phyloP scores from a whole-genome alignment of 2,797 vertebrate species.

The Hoplostethus atlanticus region DNA sequence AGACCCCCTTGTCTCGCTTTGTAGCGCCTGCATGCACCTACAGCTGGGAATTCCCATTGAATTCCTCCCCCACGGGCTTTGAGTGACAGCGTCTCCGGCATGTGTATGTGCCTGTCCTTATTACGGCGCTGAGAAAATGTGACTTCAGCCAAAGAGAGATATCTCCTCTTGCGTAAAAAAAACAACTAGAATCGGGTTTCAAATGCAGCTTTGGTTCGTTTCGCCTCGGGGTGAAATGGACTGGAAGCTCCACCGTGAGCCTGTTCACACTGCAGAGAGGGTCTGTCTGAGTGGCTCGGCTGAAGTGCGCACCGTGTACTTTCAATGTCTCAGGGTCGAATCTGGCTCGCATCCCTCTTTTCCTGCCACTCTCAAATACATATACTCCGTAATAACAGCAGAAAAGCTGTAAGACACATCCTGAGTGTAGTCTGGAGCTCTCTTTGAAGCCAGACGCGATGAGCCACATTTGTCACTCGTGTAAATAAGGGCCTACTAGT shows the following conservation, averaged over 20 bases:
- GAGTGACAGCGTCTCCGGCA: constrained; percentile 44
- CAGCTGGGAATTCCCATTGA: constrained; percentile 51
- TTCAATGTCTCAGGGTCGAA: constrained; percentile 32
- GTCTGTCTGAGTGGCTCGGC: constrained; percentile 31
- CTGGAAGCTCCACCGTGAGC: constrained; percentile 24
- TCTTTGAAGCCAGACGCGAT: constrained; percentile 24
- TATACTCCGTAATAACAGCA: background rate
- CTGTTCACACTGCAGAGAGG: constrained; percentile 15
- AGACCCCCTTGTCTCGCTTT: constrained; percentile 26
- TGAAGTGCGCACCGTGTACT: constrained; percentile 36
- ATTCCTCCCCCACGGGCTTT: constrained; percentile 17
- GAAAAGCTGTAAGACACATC: constrained; percentile 28
- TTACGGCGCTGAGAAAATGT: constrained; percentile 24
- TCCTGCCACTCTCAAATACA: background rate
- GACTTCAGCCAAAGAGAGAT: constrained; percentile 32
- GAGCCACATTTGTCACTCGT: constrained; percentile 42
- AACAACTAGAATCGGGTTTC: constrained; percentile 27
- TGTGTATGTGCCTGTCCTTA: constrained; percentile 2
- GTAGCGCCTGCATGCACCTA: constrained; percentile 4
- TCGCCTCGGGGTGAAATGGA: constrained; percentile 38
- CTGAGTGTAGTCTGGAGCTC: constrained; percentile 13
- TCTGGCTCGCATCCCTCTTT: constrained; percentile 1
- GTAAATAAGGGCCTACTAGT: constrained; percentile 39
- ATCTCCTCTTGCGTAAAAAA: constrained; percentile 7
- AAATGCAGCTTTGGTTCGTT: constrained; percentile 38